Evolutionary conservation across 2,888 invertebrate species (phyloP).

Genomic region (Tipula confusa): DNA sequence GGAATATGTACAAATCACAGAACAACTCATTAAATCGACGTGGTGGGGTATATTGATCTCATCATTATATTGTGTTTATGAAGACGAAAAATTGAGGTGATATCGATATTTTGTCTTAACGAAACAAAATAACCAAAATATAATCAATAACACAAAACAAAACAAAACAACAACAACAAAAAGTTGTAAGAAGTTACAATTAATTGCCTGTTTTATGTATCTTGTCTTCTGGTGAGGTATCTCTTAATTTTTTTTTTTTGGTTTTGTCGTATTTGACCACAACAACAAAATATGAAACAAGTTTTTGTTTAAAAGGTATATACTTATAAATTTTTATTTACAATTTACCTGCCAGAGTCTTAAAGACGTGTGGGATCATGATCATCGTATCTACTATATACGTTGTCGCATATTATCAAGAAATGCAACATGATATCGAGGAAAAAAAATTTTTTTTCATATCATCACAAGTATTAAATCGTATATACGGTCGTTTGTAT

Average conservation of each 20-base stretch:
- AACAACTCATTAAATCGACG: neutral
- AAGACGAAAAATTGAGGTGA: neutral
- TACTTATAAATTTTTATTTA: neutral
- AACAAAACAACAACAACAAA: neutral
- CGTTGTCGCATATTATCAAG: neutral
- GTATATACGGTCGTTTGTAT: too few relatives aligned
- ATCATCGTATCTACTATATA: neutral
- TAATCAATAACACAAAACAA: neutral
- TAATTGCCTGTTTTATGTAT: constrained; percentile 16
- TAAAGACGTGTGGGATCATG: neutral
- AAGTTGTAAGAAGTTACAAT: constrained; percentile 20
- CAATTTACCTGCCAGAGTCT: neutral
- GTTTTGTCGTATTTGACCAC: neutral
- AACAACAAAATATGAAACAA: neutral
- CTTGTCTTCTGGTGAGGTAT: constrained; percentile 15
- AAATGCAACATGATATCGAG: neutral
- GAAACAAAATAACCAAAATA: neutral
- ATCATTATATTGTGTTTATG: neutral
- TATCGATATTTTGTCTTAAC: constrained; percentile 3
- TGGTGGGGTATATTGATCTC: constrained; percentile 20
- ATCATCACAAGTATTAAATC: neutral
- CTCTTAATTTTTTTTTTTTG: neutral
- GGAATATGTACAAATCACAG: neutral
- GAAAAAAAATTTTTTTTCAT: neutral
- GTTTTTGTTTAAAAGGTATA: neutral